Evolutionary conservation across 1,140 invertebrate genomes (phyloP), one percentile per base, ranked within the genome.

Genomic region (Argopecten irradians): DNA sequence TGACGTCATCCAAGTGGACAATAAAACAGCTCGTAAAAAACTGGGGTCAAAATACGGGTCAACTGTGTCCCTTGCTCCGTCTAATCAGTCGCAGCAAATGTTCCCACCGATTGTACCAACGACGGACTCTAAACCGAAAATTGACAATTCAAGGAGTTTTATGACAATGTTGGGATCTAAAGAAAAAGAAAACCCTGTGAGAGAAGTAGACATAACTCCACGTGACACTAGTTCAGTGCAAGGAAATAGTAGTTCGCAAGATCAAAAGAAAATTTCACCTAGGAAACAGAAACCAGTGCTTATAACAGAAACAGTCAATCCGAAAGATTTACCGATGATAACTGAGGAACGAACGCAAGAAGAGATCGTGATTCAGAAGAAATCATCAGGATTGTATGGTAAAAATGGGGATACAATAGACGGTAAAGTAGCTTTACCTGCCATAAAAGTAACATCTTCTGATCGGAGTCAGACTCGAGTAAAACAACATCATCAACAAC

Each of bases 341-440:
- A 83, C 88, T 28, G 92, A 92, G 86, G 92, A 92, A 35, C 86
- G 85, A 82, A 92, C 92, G 28, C 89, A 92, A 84, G 92, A 92
- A 83, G 91, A 92, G 43, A 91, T 92, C 39, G 41, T 89, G 8
- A 34, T 92, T 1, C 36, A 35, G 0, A 83, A 41, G 55, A 71
- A n/a, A 71, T 0, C 13, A 2, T 28, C 55, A 71, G 55, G 55
- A 28, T 28, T 16, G 1, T 71, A 71, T 71, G 22, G 1, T 28
- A 71, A 71, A 28, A 11, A 71, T 3, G 55, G n/a, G 13, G 55
- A 71, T 71, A 71, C 55, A 28, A 28, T 71, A 28, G 55, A 71
- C 28, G 55, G 55, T n/a, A 71, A n/a, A 71, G 14, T 71, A n/a
- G 55, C 55, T 71, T 71, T 71, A 71, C 55, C 55, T 5, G 55